Percentiles rank a stretch among this genome's conserved stretches.
These are phyloP conservation scores for Drosophila bifasciata DNA, from an alignment of 1,140 invertebrate species.

Conservation along the genomic window DNA sequence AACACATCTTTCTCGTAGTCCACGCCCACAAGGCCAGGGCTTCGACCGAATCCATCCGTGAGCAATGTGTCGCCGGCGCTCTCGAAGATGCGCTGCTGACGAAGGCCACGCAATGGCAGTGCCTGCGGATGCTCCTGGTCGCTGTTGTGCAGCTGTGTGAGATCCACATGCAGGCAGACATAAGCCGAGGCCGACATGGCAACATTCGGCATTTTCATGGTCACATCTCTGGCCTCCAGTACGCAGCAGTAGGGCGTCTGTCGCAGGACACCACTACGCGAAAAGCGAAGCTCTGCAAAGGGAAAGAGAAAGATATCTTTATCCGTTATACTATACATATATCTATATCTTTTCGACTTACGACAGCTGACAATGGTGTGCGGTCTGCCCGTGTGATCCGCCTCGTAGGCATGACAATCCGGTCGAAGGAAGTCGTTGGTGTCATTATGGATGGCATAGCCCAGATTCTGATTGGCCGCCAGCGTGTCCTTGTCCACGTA, in stretches of 20 bases:
- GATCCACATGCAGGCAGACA: slow-evolving; percentile 68
- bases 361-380: slow-evolving; percentile 80
- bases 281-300: slow-evolving; percentile 66
- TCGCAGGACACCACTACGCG: slow-evolving; percentile 62
- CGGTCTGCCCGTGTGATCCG: slow-evolving; percentile 76
- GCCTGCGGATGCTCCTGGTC: slow-evolving; percentile 61
- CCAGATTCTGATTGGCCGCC: slow-evolving; percentile 63
- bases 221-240: slow-evolving; percentile 67
- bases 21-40: slow-evolving; percentile 14
- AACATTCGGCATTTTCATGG: slow-evolving; percentile 39
- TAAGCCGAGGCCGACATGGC: slow-evolving; percentile 55
- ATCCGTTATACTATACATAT: background rate
- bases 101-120: slow-evolving; percentile 45
- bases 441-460: slow-evolving; percentile 73
- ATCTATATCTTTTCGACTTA: slow-evolving; percentile 39
- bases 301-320: background rate
- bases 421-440: slow-evolving; percentile 53
- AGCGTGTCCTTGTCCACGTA: slow-evolving; percentile 79
- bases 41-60: background rate
- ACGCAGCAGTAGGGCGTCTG: slow-evolving; percentile 66
- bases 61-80: slow-evolving; percentile 38
- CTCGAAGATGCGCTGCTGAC: slow-evolving; percentile 59
- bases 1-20: slow-evolving; percentile 77
- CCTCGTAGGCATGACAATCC: slow-evolving; percentile 75
- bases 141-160: slow-evolving; percentile 53